These are phyloP conservation scores for Argentina silus DNA, from an alignment of 2,797 vertebrate species.

Conservation along the genomic window DNA sequence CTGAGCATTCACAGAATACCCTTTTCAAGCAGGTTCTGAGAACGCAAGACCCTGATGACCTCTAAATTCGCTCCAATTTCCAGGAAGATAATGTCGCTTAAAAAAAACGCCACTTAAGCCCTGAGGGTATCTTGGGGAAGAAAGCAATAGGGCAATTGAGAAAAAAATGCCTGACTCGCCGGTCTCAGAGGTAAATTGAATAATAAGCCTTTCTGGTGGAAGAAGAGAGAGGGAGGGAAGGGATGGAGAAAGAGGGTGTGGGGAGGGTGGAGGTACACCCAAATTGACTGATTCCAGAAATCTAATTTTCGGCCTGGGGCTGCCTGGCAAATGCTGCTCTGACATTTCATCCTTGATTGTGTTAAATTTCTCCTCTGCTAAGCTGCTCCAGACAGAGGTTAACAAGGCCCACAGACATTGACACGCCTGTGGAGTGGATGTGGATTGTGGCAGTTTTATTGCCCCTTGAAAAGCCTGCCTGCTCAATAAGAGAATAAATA, in stretches of 20 bases:
- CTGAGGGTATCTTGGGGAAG: neutral
- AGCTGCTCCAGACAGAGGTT: constrained; percentile 20
- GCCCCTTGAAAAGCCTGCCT: constrained; percentile 1
- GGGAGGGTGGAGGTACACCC: constrained; percentile 14
- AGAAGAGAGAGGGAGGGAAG: constrained; percentile 10
- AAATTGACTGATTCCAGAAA: constrained; percentile 48
- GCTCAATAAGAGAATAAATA: constrained; percentile 19
- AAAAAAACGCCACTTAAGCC: constrained; percentile 1
- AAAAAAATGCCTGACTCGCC: constrained; percentile 8
- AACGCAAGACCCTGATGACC: neutral
- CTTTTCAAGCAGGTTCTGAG: neutral
- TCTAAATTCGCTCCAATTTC: neutral
- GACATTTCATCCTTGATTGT: constrained; percentile 48
- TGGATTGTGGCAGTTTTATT: constrained; percentile 24
- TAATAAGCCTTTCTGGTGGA: constrained; percentile 30
- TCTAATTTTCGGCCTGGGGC: constrained; percentile 39
- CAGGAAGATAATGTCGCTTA: constrained; percentile 14
- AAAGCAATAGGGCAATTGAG: constrained; percentile 20
- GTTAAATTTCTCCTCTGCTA: constrained; percentile 40
- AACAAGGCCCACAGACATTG: constrained; percentile 22
- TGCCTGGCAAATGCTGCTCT: constrained; percentile 36
- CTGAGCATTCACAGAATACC: neutral
- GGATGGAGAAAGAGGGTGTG: neutral
- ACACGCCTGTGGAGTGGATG: constrained; percentile 3
- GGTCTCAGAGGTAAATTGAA: constrained; percentile 35